Evolutionary conservation across 2,888 invertebrate species (phyloP).

Genomic region (Labia minor): DNA sequence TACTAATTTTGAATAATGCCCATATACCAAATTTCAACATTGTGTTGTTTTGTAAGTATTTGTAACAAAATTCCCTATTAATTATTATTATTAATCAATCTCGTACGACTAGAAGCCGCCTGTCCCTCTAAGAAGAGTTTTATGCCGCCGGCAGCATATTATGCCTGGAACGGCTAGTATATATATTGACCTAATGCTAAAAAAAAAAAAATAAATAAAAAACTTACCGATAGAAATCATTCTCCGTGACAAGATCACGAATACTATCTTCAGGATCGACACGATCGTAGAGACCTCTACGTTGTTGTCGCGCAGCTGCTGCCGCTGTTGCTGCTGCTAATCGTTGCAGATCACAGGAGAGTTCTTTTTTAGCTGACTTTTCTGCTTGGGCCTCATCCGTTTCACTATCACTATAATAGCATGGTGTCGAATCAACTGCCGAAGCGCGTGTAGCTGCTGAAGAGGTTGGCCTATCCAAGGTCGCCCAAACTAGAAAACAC

Average conservation of each 20-base stretch:
- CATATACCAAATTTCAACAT: too few relatives aligned
- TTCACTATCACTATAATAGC: constrained; percentile 31
- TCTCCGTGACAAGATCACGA: constrained; percentile 50
- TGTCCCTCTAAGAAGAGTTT: too few relatives aligned
- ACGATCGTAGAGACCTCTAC: constrained; percentile 40
- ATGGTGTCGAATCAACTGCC: background rate
- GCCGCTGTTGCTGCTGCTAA: constrained; percentile 29
- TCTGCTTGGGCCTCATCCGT: constrained; percentile 22
- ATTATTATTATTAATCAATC: too few relatives aligned
- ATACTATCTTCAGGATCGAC: constrained; percentile 53
- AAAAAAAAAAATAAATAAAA: background rate
- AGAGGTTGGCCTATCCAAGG: background rate
- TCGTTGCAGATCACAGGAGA: constrained; percentile 29
- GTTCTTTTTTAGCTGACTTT: constrained; percentile 21
- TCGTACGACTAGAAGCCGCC: too few relatives aligned
- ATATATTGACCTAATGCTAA: background rate
- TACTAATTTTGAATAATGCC: too few relatives aligned
- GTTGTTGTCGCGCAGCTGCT: constrained; percentile 27
- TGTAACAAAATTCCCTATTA: too few relatives aligned
- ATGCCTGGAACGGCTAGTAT: too few relatives aligned
- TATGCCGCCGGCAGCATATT: too few relatives aligned
- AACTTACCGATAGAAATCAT: constrained; percentile 48
- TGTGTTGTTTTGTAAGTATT: too few relatives aligned
- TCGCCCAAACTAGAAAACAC: background rate
- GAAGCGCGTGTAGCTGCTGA: background rate